Conservation (phyloP, 2,888 invertebrate genomes). For the Linyphia triangularis region DNA sequence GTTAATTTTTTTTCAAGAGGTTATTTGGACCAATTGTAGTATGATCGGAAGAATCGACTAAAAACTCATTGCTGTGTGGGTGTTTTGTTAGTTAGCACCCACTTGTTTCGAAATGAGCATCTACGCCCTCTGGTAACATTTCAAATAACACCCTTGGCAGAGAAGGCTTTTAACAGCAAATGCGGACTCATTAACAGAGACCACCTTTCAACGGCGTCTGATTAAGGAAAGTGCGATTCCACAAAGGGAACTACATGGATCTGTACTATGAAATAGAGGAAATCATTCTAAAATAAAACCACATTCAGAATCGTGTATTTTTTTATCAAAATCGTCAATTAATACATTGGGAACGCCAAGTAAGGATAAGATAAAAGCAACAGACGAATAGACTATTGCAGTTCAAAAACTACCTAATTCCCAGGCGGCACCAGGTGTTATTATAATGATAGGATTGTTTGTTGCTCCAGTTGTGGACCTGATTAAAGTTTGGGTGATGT, state of each 20-base stretch:
- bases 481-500: too few species aligned
- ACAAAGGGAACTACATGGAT: too few species aligned
- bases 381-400: too few species aligned
- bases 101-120: constrained; percentile 62
- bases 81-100: constrained; percentile 72
- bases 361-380: neutral
- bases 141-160: constrained; percentile 43
- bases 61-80: constrained; percentile 57
- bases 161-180: constrained; percentile 43
- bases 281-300: too few species aligned
- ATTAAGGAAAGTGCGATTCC: constrained; percentile 42
- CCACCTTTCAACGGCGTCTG: constrained; percentile 57
- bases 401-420: too few species aligned
- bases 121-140: constrained; percentile 53
- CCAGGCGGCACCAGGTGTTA: too few species aligned
- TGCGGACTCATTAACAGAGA: constrained; percentile 53
- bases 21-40: too few species aligned
- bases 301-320: too few species aligned
- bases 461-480: too few species aligned
- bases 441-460: too few species aligned
- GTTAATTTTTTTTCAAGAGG: too few species aligned
- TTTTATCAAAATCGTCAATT: neutral
- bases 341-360: neutral
- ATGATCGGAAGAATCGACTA: constrained; percentile 4
- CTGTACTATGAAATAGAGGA: too few species aligned